Conservation (phyloP, 2,888 invertebrate genomes). For the Apantesis nais region DNA sequence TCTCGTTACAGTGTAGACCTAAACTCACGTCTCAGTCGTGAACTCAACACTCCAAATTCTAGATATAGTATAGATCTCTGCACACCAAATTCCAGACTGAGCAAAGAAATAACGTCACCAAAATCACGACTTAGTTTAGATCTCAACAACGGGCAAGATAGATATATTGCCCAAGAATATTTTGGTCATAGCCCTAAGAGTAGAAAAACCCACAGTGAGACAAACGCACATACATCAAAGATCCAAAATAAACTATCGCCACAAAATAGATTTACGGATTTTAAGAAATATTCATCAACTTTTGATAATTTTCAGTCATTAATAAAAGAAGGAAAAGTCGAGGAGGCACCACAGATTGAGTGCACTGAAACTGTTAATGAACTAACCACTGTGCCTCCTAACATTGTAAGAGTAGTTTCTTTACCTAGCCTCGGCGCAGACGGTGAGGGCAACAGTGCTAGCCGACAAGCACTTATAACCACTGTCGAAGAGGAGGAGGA, state of each 20-base stretch:
- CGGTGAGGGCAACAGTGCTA: constrained; percentile 78
- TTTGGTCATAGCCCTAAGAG: constrained; percentile 81
- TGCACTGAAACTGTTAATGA: constrained; percentile 87
- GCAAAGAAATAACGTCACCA: constrained; percentile 86
- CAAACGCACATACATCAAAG: constrained; percentile 61
- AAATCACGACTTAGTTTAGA: constrained; percentile 87
- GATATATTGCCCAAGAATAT: constrained; percentile 77
- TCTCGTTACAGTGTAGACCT: constrained; percentile 86
- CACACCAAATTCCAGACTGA: constrained; percentile 86
- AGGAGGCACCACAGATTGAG: constrained; percentile 80
- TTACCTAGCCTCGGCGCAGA: constrained; percentile 87
- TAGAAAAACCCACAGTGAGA: constrained; percentile 73
- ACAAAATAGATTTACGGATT: constrained; percentile 86
- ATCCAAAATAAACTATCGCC: constrained; percentile 81
- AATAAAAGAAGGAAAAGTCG: constrained; percentile 89
- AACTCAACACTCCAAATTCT: constrained; percentile 87
- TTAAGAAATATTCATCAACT: constrained; percentile 90
- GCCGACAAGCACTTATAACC: constrained; percentile 88
- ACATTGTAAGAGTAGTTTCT: constrained; percentile 89
- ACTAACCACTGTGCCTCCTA: constrained; percentile 87
- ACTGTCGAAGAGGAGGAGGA: constrained; percentile 91
- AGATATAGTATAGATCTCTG: constrained; percentile 89
- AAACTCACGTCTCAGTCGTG: constrained; percentile 84
- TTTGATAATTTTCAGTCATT: constrained; percentile 92
- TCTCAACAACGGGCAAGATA: constrained; percentile 84